Base-by-base conservation (phyloP, 2,888 invertebrate genomes). In the Stramonita haemastoma region DNA sequence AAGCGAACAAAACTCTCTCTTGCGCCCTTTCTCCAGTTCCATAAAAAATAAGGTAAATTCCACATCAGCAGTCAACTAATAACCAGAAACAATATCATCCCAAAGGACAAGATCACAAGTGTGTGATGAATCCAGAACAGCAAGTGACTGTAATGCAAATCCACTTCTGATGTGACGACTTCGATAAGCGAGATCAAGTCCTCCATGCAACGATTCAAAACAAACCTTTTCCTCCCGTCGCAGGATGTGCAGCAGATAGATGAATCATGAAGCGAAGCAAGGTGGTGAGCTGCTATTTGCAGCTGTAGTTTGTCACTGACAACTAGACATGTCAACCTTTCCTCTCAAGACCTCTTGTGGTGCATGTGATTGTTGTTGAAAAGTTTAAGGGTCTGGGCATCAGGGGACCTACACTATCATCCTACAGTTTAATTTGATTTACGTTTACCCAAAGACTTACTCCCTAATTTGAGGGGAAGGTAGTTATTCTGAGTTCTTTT, bases 271-370 rank as follows among this genome's bases (percentile, higher is more conserved):
- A 57, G 56, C 29, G 86, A 86, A 86, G 86, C 86, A 32, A n/a
- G 32, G 86, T 29, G 66, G 66, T n/a, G 86, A 60, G 66, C 86
- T 86, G 86, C 86, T 34, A 57, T 86, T 86, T 86, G 86, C 86
- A 86, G 86, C 86, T 26, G 85, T 4, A 85, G 86, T 66, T 57
- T 66, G 57, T 86, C 66, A 86, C 29, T 86, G 32, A 83, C 60
- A 83, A 85, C 89, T 89, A 89, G 84, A 89, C 60, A 89, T 84
- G 89, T 89, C 89, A 89, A 89, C 89, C 89, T 89, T 89, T 89
- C 89, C 89, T 89, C 89, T 89, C 89, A 89, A 89, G 89, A 89
- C 89, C 89, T 89, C 84, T 73, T 89, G 89, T 89, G 89, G 89
- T 89, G 89, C 89, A 89, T 89, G 89, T 89, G 85, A 83, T 84